phyloP scores from a whole-genome alignment of 2,113 vertebrate species.

The Bujurquina vittata region DNA sequence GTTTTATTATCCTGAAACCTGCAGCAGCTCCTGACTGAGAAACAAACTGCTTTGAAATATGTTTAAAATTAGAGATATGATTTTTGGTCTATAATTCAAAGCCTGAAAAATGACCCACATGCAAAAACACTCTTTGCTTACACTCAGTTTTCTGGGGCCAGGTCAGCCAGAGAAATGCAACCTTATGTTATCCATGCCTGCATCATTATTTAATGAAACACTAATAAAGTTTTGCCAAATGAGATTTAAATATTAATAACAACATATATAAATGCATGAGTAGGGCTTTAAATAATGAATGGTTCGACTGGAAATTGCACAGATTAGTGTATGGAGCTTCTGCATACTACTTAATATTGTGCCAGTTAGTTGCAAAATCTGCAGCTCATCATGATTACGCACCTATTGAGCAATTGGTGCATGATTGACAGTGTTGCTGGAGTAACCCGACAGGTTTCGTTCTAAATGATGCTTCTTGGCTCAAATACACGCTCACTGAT shows the following conservation, averaged over 20 bases:
- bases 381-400: not conserved
- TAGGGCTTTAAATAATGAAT: not conserved
- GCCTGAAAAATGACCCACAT: not conserved
- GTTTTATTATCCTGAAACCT: not conserved
- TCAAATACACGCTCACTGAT: not conserved
- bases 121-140: no score
- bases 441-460: not conserved
- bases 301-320: not conserved
- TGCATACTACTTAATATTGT: not conserved
- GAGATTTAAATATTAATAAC: not conserved
- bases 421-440: not conserved
- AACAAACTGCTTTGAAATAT: no score
- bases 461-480: not conserved
- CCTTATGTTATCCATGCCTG: not conserved
- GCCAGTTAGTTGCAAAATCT: not conserved
- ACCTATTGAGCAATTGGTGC: not conserved
- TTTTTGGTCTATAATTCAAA: not conserved
- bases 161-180: not conserved
- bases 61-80: not conserved
- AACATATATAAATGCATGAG: not conserved
- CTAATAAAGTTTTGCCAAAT: not conserved
- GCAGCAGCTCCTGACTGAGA: not conserved
- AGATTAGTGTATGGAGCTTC: not conserved
- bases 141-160: not conserved
- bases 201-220: not conserved